Base-by-base conservation (phyloP, 37 sponge, comb jelly and placozoan genomes). In the Spongilla lacustris region DNA sequence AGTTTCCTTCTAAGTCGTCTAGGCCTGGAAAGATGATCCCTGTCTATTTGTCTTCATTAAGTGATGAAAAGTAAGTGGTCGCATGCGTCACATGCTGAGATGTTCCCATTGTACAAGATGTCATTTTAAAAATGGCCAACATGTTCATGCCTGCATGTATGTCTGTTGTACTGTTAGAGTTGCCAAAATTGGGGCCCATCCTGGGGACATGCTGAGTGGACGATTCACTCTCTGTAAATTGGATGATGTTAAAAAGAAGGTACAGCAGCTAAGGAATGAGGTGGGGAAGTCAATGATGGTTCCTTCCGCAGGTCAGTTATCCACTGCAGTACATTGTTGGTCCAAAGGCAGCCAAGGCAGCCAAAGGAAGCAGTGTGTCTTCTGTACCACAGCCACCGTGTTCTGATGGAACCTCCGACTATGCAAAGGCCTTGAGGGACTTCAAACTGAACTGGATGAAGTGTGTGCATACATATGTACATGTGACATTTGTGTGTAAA, bases 61-160 rank as follows among this genome's bases (percentile, higher is more conserved):
- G 73, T 78, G 96, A 95, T 76, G 96, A 95, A 36, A 95, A 93
- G 96, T 95, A 36, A 68, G 89, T 50, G 10, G 38, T 30, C 6
- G 28, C 19, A 21, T 80, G 21, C 30, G 35, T 41, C 23, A 32
- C 33, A 74, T 17, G 35, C 25, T 27, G 78, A 82, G 27, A 30
- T 36, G 28, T 25, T 24, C 71, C 46, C 46, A 46, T 8, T 10
- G 46, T 46, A 24, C 8, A 6, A 37, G 35, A 24, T 21, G 6
- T 24, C 31, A 36, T n/a, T n/a, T n/a, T n/a, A n/a, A n/a, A n/a
- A n/a, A n/a, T 36, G 35, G 76, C 35, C 76, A 75, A 24, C 33
- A 30, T n/a, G 76, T 75, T 17, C 2, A 4, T 30, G 24, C 33
- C 31, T n/a, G n/a, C n/a, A n/a, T n/a, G n/a, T n/a, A n/a, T n/a